phyloP scores from a whole-genome alignment of 2,888 invertebrate species.

The Callinectes sapidus region DNA sequence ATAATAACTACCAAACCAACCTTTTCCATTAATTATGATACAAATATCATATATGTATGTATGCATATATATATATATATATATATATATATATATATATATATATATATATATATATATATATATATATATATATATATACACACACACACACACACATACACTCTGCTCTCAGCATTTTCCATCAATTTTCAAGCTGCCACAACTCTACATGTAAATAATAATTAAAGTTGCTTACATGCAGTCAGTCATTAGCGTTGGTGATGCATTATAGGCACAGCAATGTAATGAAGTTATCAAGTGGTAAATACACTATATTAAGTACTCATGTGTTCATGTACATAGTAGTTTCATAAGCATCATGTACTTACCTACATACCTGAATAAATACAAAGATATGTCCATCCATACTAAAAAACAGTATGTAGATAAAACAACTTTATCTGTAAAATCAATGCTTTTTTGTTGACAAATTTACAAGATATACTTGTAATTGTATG shows the following conservation, averaged over 20 bases:
- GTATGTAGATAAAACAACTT: slow-evolving; percentile 28
- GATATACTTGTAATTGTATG: neutral
- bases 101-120: slow-evolving; percentile 26
- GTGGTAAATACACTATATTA: neutral
- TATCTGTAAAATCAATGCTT: neutral
- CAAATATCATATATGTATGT: slow-evolving; percentile 16
- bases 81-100: slow-evolving; percentile 31
- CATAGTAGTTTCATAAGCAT: neutral
- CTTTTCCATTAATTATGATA: neutral
- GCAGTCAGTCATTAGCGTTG: neutral
- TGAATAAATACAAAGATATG: slow-evolving; percentile 2
- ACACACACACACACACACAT: neutral
- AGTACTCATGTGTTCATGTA: neutral
- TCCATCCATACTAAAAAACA: neutral
- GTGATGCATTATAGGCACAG: slow-evolving; percentile 3
- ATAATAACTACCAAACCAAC: neutral
- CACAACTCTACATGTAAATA: neutral
- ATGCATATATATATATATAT: slow-evolving; percentile 31
- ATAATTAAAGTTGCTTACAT: neutral
- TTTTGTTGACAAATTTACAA: slow-evolving; percentile 14
- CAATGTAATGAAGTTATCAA: neutral
- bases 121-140: slow-evolving; percentile 9
- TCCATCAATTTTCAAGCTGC: neutral
- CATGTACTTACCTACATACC: neutral
- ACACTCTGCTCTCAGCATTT: neutral